A percentile compares a stretch with the other conserved stretches of the same genome.
Conservation (phyloP, 2,888 invertebrate species). For the Polyommatus icarus region DNA sequence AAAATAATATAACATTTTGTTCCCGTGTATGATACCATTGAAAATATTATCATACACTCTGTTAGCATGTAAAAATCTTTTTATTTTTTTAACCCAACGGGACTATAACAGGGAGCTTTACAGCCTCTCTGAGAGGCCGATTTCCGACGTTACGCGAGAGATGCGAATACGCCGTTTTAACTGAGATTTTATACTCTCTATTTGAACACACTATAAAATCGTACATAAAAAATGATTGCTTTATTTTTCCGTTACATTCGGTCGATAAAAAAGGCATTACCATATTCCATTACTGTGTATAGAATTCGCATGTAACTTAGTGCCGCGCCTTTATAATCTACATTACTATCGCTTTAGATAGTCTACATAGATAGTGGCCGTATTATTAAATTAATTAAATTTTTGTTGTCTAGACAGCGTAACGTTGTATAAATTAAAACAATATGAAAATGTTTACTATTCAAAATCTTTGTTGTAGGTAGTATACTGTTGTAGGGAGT, state of each 20-base stretch:
- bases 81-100: not conserved
- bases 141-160: not conserved
- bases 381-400: not conserved
- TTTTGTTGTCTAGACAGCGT: not conserved
- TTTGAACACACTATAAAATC: constrained; percentile 5
- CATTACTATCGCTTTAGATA: not conserved
- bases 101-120: constrained; percentile 1
- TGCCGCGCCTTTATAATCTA: constrained; percentile 1
- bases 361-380: not conserved
- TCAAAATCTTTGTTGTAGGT: too few relatives aligned
- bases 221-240: not conserved
- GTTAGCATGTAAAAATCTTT: constrained; percentile 11
- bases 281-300: not conserved
- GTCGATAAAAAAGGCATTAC: not conserved
- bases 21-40: not conserved
- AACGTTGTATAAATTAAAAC: too few relatives aligned
- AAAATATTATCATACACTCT: not conserved
- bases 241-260: not conserved
- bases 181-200: not conserved
- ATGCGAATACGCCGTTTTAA: constrained; percentile 21
- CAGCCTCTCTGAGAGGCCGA: constrained; percentile 5
- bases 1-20: not conserved
- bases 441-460: too few relatives aligned
- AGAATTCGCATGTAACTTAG: not conserved
- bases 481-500: too few relatives aligned